A percentile compares a stretch with the other conserved stretches of the same genome.
Evolutionary conservation across 2,113 vertebrate species (phyloP).

Genomic region (Pelmatolapia mariae): DNA sequence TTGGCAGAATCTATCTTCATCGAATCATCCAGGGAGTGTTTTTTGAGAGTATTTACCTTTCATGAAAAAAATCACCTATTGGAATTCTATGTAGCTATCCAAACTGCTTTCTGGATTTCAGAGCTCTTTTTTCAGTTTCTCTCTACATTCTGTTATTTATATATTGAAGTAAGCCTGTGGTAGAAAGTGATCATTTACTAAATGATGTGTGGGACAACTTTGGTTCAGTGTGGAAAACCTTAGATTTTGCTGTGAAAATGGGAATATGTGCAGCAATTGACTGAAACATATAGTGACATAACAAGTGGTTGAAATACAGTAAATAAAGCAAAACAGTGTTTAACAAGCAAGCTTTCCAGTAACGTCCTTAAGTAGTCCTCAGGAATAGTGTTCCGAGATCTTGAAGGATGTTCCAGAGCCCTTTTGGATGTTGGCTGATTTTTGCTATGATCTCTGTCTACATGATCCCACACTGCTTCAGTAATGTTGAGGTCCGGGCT

Average conservation of each 20-base stretch:
- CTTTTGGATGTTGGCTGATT: neutral
- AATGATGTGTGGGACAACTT: rapidly evolving
- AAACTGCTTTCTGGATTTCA: neutral
- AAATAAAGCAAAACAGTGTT: neutral
- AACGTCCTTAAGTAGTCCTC: neutral
- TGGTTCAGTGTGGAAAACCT: neutral
- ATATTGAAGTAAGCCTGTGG: neutral
- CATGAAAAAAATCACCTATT: neutral
- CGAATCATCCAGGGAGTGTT: neutral
- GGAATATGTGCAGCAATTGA: neutral
- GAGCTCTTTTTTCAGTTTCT: neutral
- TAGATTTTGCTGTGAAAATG: neutral
- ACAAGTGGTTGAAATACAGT: neutral
- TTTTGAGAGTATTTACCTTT: neutral
- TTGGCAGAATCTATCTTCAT: neutral
- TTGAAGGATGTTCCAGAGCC: neutral
- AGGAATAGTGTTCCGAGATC: rapidly evolving
- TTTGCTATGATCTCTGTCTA: neutral
- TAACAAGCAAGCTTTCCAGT: neutral
- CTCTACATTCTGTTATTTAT: neutral
- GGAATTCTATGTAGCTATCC: neutral
- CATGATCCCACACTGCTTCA: neutral
- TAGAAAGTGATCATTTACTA: neutral
- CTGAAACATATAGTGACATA: rapidly evolving
- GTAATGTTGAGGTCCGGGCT: neutral